These are phyloP conservation scores for Achlya flavicornis DNA, from an alignment of 2,888 invertebrate species.

Conservation along the genomic window DNA sequence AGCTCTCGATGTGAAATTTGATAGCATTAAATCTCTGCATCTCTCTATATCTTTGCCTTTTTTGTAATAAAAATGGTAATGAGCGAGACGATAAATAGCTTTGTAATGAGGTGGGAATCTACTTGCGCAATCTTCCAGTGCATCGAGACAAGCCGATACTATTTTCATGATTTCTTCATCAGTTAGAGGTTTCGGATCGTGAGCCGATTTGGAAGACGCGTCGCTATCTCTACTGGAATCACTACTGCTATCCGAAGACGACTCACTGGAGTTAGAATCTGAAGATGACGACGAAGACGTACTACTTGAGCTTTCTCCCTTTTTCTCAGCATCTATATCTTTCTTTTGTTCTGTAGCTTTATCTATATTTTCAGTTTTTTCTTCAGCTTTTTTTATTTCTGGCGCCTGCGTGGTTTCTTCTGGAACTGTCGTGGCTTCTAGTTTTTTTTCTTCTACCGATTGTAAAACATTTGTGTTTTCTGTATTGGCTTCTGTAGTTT, in stretches of 20 bases:
- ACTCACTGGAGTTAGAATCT: conserved; percentile 83
- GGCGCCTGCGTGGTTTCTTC: conserved; percentile 21
- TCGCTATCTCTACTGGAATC: conserved; percentile 83
- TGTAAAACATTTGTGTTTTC: conserved; percentile 30
- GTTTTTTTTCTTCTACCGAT: conserved; percentile 26
- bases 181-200: conserved; percentile 66
- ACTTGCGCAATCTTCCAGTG: conserved; percentile 92
- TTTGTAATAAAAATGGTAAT: conserved; percentile 91
- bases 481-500: conserved; percentile 31
- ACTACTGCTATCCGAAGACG: conserved; percentile 79
- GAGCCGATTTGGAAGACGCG: conserved; percentile 69
- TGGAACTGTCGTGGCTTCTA: conserved; percentile 24
- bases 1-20: conserved; percentile 86
- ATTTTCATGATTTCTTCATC: conserved; percentile 84
- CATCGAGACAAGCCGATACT: conserved; percentile 87
- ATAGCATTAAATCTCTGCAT: conserved; percentile 88
- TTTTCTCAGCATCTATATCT: conserved; percentile 53
- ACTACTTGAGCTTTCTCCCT: conserved; percentile 68
- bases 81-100: conserved; percentile 93
- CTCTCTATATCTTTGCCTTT: conserved; percentile 87
- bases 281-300: conserved; percentile 74
- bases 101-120: conserved; percentile 97
- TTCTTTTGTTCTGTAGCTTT: conserved; percentile 34
- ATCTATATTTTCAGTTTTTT: conserved; percentile 32
- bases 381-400: conserved; percentile 27